phyloP scores from a whole-genome alignment of 2,888 invertebrate species.

The Portevinia maculata region DNA sequence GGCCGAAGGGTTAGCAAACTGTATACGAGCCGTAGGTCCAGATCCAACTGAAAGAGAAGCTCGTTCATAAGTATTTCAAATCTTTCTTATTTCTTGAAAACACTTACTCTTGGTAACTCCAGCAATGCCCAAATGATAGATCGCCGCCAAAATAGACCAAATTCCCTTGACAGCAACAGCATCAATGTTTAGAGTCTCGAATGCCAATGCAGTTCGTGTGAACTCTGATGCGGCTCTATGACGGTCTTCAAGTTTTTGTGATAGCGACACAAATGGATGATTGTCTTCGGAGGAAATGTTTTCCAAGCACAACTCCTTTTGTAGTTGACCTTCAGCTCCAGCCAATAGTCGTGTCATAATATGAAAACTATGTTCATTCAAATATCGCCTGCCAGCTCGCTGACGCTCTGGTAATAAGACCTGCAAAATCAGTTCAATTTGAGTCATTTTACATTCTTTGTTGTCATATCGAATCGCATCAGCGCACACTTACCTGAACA shows the following conservation, averaged over 20 bases:
- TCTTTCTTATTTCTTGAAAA: constrained; percentile 8
- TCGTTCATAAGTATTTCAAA: background rate
- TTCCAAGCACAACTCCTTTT: constrained; percentile 93
- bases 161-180: constrained; percentile 92
- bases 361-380: constrained; percentile 85
- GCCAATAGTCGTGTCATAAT: constrained; percentile 84
- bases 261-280: constrained; percentile 91
- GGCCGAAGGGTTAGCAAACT: constrained; percentile 90
- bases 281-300: constrained; percentile 86
- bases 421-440: constrained; percentile 82
- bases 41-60: constrained; percentile 77
- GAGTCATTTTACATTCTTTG: constrained; percentile 25
- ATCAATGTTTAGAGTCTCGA: constrained; percentile 89
- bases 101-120: constrained; percentile 89
- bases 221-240: constrained; percentile 92
- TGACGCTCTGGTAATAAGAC: constrained; percentile 92
- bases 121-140: constrained; percentile 95
- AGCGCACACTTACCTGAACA: constrained; percentile 86
- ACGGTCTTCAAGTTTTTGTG: constrained; percentile 91
- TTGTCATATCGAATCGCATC: constrained; percentile 35
- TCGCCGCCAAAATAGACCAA: constrained; percentile 95
- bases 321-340: constrained; percentile 91
- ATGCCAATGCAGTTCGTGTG: constrained; percentile 89
- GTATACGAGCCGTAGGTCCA: constrained; percentile 83
- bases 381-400: constrained; percentile 87